Conservation (phyloP, 2,888 invertebrate species). For the Tridacna crocea region DNA sequence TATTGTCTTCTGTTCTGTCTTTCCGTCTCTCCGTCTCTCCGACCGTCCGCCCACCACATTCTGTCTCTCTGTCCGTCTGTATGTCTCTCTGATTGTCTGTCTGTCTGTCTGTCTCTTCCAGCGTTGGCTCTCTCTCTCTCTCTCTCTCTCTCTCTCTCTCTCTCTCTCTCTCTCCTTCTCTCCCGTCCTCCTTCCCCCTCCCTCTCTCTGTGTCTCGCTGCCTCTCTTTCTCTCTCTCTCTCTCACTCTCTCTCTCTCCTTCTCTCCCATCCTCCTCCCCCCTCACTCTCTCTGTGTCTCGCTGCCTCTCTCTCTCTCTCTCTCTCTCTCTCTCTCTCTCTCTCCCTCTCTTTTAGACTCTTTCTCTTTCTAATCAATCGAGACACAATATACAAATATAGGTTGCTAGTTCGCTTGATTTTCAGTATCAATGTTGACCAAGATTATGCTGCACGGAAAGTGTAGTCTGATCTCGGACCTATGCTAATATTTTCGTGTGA, state of each 20-base stretch:
- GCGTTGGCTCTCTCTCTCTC: not conserved
- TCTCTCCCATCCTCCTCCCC: not conserved
- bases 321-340: not conserved
- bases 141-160: not conserved
- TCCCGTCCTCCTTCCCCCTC: not conserved
- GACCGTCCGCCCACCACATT: not conserved
- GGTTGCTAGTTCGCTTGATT: too few species aligned
- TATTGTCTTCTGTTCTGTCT: not conserved
- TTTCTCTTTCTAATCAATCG: not conserved
- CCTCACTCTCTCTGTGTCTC: not conserved
- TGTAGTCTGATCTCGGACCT: too few species aligned
- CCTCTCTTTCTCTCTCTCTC: conserved; percentile 17
- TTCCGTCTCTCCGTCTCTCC: not conserved
- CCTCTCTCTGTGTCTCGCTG: not conserved
- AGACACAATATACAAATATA: not conserved
- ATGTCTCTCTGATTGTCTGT: not conserved
- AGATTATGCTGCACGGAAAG: too few species aligned
- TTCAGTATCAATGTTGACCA: too few species aligned
- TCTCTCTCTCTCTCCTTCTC: not conserved
- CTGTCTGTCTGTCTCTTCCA: not conserved
- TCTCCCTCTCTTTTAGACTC: not conserved
- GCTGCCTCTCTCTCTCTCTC: not conserved
- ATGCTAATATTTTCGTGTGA: too few species aligned
- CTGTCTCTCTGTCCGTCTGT: not conserved
- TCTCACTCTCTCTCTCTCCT: conserved; percentile 6